Conservation (phyloP, 2,888 invertebrate species). For the Torymus texanus region DNA sequence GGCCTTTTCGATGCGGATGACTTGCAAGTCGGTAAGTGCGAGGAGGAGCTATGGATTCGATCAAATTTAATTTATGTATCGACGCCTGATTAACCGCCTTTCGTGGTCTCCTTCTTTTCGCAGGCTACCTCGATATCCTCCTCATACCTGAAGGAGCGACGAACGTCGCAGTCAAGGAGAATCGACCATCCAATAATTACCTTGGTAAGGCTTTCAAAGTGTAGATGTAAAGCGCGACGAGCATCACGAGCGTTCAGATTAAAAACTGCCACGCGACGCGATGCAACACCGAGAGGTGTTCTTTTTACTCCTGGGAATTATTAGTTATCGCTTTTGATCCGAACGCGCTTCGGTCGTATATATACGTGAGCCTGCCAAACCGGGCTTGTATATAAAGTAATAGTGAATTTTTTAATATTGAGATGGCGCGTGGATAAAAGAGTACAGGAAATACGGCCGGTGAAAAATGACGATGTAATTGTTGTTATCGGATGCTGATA, state of each 20-base stretch:
- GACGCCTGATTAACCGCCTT: not conserved
- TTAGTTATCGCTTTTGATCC: slow-evolving; percentile 7
- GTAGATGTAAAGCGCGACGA: not conserved
- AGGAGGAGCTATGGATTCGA: not conserved
- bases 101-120: slow-evolving; percentile 51
- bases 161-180: slow-evolving; percentile 88
- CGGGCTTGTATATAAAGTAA: not conserved
- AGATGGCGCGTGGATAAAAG: too few species aligned
- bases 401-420: too few species aligned
- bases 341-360: too few species aligned
- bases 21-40: slow-evolving; percentile 81
- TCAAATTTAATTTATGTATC: slow-evolving; percentile 30
- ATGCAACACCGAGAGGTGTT: not conserved
- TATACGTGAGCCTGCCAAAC: not conserved
- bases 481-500: too few species aligned
- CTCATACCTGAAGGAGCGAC: slow-evolving; percentile 96
- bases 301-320: not conserved
- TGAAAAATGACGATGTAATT: too few species aligned
- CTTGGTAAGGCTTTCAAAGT: slow-evolving; percentile 79
- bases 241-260: not conserved
- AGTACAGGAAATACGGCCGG: too few species aligned
- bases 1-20: slow-evolving; percentile 85
- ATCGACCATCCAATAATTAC: slow-evolving; percentile 90
- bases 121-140: slow-evolving; percentile 94
- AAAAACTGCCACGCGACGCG: slow-evolving; percentile 1